Percentiles rank a stretch among this genome's conserved stretches.
These are phyloP conservation scores for Geodia barretti DNA, from an alignment of 37 sponge, comb jelly and placozoan species.

Conservation along the genomic window DNA sequence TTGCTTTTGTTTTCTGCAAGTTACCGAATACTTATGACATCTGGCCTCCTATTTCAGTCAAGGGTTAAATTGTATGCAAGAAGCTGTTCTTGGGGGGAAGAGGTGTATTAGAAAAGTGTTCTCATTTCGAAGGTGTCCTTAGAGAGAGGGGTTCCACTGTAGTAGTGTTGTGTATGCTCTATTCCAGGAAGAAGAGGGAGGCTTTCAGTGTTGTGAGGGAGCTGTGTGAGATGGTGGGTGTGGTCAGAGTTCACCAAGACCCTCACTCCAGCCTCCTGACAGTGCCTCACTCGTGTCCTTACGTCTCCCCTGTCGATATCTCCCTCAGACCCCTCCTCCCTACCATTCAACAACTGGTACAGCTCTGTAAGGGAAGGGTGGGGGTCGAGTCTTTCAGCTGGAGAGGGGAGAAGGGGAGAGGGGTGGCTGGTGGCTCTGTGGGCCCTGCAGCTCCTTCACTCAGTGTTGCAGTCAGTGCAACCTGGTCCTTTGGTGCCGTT, in stretches of 20 bases:
- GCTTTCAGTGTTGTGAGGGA: neutral
- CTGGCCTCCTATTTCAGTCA: too few species aligned
- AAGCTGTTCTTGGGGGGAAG: too few species aligned
- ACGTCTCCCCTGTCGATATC: neutral
- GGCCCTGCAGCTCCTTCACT: neutral
- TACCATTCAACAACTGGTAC: neutral
- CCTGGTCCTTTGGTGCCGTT: constrained; percentile 15
- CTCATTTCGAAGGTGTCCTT: too few species aligned
- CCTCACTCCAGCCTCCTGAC: neutral
- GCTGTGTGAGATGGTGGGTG: neutral
- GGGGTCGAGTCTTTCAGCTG: neutral
- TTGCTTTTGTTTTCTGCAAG: too few species aligned
- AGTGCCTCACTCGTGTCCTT: neutral
- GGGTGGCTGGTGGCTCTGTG: neutral
- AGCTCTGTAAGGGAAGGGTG: too few species aligned
- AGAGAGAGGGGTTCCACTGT: too few species aligned
- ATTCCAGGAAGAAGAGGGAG: neutral
- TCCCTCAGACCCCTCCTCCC: neutral
- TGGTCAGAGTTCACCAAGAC: neutral
- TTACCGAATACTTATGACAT: too few species aligned
- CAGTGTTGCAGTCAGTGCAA: constrained; percentile 2
- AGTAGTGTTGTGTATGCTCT: neutral
- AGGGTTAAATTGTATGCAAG: too few species aligned
- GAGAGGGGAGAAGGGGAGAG: neutral
- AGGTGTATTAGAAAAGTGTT: too few species aligned